Conservation (phyloP, 2,888 invertebrate species). For the Lithophane semibrunnea region DNA sequence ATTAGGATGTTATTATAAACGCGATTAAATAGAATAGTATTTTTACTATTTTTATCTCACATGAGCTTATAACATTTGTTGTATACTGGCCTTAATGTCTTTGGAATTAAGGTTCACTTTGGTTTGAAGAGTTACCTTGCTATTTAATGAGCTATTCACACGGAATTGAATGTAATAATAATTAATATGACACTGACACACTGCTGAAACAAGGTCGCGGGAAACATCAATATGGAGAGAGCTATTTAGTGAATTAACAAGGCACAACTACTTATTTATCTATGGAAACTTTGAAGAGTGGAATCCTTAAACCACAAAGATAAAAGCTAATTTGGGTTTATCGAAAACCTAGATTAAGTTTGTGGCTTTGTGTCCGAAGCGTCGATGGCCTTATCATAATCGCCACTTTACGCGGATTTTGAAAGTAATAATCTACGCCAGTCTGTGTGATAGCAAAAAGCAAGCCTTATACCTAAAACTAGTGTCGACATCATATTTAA, state of each 20-base stretch:
- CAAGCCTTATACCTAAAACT: background rate
- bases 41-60: constrained; percentile 13
- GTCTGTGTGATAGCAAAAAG: background rate
- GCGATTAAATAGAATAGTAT: background rate
- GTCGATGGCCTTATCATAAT: background rate
- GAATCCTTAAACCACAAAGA: background rate
- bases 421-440: background rate
- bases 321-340: background rate
- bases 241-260: background rate
- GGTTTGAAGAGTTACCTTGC: background rate
- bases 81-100: background rate
- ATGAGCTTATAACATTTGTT: background rate
- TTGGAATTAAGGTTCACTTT: background rate
- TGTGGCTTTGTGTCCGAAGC: background rate
- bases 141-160: constrained; percentile 18
- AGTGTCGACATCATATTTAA: background rate
- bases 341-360: background rate
- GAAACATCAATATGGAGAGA: constrained; percentile 6
- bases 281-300: background rate
- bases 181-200: constrained; percentile 39
- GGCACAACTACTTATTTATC: background rate
- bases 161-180: constrained; percentile 17
- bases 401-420: background rate
- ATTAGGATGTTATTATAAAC: constrained; percentile 17
- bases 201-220: background rate